Conservation (phyloP, 2,888 invertebrate species). For the Labia minor region DNA sequence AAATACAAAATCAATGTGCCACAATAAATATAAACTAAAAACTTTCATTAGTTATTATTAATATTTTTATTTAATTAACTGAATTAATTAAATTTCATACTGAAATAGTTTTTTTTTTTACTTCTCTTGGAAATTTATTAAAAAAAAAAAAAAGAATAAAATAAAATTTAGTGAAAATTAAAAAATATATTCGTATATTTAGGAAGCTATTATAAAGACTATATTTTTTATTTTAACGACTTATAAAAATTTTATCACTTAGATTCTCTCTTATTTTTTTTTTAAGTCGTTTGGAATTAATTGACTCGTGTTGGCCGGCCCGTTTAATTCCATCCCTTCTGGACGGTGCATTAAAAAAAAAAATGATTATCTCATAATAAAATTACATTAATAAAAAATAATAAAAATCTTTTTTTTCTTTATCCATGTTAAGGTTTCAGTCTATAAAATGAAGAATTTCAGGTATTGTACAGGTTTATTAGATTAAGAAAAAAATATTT, state of each 20-base stretch:
- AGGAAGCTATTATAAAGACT: not conserved
- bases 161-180: too few relatives aligned
- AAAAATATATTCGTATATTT: too few relatives aligned
- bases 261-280: too few relatives aligned
- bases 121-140: not conserved
- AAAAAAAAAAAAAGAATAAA: conserved; percentile 1
- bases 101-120: not conserved
- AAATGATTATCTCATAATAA: not conserved
- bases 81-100: too few relatives aligned
- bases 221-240: not conserved
- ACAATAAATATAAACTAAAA: too few relatives aligned
- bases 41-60: too few relatives aligned
- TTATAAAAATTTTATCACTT: not conserved
- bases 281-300: conserved; percentile 1
- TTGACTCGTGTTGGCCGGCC: not conserved
- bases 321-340: not conserved
- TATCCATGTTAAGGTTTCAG: not conserved
- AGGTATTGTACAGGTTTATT: not conserved
- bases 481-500: not conserved
- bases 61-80: too few relatives aligned
- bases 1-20: too few relatives aligned
- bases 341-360: too few relatives aligned
- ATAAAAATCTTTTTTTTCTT: not conserved
- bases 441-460: conserved; percentile 13
- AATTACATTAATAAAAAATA: not conserved